Evolutionary conservation across 2,113 vertebrate genomes (phyloP).

Genomic region (Pseudonaja textilis): DNA sequence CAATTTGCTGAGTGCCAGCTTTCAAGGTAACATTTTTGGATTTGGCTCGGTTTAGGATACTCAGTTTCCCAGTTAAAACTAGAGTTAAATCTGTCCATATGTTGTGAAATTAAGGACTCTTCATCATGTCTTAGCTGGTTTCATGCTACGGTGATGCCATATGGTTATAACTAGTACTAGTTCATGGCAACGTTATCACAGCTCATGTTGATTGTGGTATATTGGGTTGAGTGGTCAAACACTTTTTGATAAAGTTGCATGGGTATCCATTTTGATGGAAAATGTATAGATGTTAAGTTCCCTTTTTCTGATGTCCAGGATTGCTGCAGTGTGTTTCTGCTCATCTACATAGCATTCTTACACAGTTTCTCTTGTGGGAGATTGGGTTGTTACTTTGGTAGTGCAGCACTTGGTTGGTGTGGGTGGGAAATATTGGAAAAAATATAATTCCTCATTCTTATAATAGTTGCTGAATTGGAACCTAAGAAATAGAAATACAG

Average conservation of each 20-base stretch:
- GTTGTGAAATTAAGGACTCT: neutral
- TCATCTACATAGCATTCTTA: neutral
- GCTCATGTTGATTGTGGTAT: neutral
- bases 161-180: neutral
- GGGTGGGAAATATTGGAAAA: neutral
- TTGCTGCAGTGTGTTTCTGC: neutral
- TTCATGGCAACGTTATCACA: neutral
- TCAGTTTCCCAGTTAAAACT: neutral
- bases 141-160: neutral
- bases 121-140: neutral
- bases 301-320: neutral
- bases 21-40: neutral
- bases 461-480: slow-evolving; percentile 30
- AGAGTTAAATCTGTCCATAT: neutral
- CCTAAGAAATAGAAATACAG: neutral
- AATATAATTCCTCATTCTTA: neutral
- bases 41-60: neutral
- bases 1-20: neutral
- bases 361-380: neutral
- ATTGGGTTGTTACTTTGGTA: neutral
- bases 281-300: neutral
- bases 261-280: neutral
- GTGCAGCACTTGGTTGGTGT: neutral
- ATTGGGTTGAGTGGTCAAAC: neutral
- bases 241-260: neutral